These are phyloP conservation scores for Eustalomyia histrio DNA, from an alignment of 2,888 invertebrate species.

Conservation along the genomic window DNA sequence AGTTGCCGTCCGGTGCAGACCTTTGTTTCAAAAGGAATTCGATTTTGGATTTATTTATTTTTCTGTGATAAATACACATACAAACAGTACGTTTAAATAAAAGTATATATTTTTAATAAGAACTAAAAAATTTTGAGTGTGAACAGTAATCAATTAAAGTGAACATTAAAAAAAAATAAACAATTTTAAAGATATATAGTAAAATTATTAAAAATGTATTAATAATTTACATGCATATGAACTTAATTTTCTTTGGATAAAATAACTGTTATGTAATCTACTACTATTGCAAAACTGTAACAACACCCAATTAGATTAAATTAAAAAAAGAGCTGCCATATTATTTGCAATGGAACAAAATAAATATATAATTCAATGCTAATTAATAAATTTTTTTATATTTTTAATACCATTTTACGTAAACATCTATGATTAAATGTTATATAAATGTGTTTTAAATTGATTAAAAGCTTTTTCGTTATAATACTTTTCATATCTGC, in stretches of 20 bases:
- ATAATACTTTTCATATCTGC: neutral
- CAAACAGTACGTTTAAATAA: constrained; percentile 72
- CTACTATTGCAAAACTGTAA: constrained; percentile 3
- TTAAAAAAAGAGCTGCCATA: constrained; percentile 18
- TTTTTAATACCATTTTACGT: too few species aligned
- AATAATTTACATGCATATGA: too few species aligned
- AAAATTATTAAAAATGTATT: neutral
- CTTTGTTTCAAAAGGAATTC: constrained; percentile 72
- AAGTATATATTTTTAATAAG: constrained; percentile 16
- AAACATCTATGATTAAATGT: neutral
- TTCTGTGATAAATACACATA: constrained; percentile 76
- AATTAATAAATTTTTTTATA: neutral
- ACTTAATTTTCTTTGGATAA: neutral
- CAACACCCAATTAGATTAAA: constrained; percentile 29
- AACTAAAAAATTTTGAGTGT: constrained; percentile 8
- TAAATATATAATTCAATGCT: neutral
- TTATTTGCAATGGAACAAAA: neutral
- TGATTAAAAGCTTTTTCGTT: neutral
- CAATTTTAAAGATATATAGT: neutral
- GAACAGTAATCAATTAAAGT: neutral
- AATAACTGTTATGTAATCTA: constrained; percentile 70
- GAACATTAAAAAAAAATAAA: neutral
- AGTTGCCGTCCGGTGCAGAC: constrained; percentile 77
- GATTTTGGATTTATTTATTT: constrained; percentile 70
- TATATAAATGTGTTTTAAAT: neutral